phyloP scores from a whole-genome alignment of 2,888 invertebrate genomes.

The Mallateleia sp. region DNA sequence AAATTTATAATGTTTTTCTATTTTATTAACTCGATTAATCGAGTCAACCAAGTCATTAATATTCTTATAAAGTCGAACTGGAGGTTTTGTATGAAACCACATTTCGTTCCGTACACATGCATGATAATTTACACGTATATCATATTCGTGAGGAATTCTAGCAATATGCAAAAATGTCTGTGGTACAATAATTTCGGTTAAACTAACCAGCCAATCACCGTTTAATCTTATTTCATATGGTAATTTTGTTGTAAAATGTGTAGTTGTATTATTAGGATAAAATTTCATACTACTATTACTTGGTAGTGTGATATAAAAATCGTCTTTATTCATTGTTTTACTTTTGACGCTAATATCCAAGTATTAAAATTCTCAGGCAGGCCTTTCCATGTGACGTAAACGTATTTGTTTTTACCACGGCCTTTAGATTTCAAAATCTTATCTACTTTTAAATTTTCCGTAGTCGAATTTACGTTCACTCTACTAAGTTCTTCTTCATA shows the following conservation, averaged over 20 bases:
- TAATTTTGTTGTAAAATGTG: background rate
- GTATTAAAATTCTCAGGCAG: background rate
- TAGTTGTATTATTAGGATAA: constrained; percentile 34
- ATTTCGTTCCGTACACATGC: no score
- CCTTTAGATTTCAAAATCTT: constrained; percentile 24
- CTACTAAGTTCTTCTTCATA: constrained; percentile 23
- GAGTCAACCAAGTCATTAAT: no score
- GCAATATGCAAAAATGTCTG: background rate
- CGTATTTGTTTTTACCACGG: constrained; percentile 19
- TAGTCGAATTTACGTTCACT: background rate
- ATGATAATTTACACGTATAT: no score
- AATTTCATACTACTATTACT: constrained; percentile 34
- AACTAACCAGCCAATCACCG: background rate
- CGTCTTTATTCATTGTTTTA: constrained; percentile 12
- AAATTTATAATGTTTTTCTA: no score
- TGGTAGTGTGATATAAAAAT: constrained; percentile 38
- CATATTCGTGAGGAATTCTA: no score
- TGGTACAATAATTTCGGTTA: background rate
- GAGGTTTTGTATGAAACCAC: no score
- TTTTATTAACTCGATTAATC: no score
- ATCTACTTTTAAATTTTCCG: constrained; percentile 11
- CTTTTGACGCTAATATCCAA: constrained; percentile 4
- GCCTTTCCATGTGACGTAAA: constrained; percentile 1
- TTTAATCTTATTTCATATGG: background rate
- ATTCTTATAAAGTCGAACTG: no score